Evolutionary conservation across 1,140 invertebrate species (phyloP).

Genomic region (Drosophila albomicans): DNA sequence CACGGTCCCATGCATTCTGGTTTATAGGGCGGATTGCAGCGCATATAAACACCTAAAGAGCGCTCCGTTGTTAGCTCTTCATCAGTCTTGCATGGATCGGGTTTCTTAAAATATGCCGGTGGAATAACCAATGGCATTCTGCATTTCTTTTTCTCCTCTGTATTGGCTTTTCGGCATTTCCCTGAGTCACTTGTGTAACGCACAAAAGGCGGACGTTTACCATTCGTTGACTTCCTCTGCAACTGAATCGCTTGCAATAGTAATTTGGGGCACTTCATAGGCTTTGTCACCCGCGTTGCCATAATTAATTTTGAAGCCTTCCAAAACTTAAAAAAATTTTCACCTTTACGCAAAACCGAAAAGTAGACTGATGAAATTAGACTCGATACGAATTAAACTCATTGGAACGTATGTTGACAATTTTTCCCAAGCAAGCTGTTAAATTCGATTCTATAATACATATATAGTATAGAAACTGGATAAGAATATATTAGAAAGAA

Average conservation of each 20-base stretch:
- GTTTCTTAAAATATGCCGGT: slow-evolving; percentile 11
- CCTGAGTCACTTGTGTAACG: not conserved
- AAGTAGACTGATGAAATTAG: not conserved
- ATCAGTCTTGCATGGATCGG: slow-evolving; percentile 37
- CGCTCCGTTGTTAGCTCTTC: slow-evolving; percentile 24
- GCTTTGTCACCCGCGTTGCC: slow-evolving; percentile 1
- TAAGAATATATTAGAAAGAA: too few relatives aligned
- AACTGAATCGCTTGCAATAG: not conserved
- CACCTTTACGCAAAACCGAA: not conserved
- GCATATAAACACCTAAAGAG: slow-evolving; percentile 22
- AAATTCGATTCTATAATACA: too few relatives aligned
- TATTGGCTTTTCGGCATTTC: not conserved
- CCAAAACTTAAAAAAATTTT: not conserved
- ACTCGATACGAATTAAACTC: too few relatives aligned
- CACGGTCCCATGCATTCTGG: slow-evolving; percentile 30
- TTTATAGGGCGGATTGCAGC: slow-evolving; percentile 27
- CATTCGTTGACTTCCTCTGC: not conserved
- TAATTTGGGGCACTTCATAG: not conserved
- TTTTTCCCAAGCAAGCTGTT: not conserved
- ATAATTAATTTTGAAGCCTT: slow-evolving; percentile 9
- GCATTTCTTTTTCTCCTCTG: not conserved
- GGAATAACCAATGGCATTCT: not conserved
- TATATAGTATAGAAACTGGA: too few relatives aligned
- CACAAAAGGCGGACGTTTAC: not conserved
- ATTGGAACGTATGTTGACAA: not conserved